Conservation (phyloP, 2,888 invertebrate species). For the Furcula furcula region DNA sequence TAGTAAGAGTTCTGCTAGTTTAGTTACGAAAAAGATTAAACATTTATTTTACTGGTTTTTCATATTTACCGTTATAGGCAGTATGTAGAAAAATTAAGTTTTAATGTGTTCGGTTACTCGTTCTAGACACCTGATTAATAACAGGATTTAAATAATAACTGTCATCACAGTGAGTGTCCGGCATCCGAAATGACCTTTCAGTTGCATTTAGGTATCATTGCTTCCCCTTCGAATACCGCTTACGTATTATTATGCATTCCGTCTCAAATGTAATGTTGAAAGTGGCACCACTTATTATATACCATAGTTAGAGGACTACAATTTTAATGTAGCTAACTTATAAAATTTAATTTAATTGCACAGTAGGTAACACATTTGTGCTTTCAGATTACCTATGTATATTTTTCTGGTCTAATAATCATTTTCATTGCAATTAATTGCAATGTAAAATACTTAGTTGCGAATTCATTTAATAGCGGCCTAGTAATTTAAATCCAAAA, state of each 20-base stretch:
- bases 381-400: background rate
- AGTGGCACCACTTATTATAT: slow-evolving; percentile 10
- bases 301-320: background rate
- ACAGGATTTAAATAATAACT: slow-evolving; percentile 15
- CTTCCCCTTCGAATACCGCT: slow-evolving; percentile 2
- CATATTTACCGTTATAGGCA: too few relatives aligned
- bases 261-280: slow-evolving; percentile 13
- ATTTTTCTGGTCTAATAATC: background rate
- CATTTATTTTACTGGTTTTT: too few relatives aligned
- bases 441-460: background rate
- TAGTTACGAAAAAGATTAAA: too few relatives aligned
- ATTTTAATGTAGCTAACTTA: background rate
- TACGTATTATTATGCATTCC: slow-evolving; percentile 12
- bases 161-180: slow-evolving; percentile 1
- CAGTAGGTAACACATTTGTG: background rate
- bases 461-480: background rate
- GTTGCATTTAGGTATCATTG: slow-evolving; percentile 2
- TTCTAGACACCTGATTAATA: too few relatives aligned
- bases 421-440: background rate
- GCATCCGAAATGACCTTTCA: slow-evolving; percentile 4
- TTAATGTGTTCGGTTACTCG: too few relatives aligned
- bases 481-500: background rate
- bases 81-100: too few relatives aligned
- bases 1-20: too few relatives aligned
- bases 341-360: background rate